A percentile compares a stretch with the other conserved stretches of the same genome.
phyloP scores from a whole-genome alignment of 2,888 invertebrate species.

The Cryptocheilus praepositus region DNA sequence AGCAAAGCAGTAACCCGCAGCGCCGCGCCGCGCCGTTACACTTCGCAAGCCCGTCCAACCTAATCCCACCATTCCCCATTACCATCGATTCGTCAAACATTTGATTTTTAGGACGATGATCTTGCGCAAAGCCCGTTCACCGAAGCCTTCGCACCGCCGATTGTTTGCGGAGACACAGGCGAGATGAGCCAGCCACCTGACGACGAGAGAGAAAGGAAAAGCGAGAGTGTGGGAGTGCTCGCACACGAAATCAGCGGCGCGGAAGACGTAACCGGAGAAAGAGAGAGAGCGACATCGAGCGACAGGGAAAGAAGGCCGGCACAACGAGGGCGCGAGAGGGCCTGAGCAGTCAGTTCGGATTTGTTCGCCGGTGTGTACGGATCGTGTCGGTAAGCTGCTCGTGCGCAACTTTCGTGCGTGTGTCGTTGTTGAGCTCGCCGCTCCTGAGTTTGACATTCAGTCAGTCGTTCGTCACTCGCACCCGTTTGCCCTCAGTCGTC shows the following conservation, averaged over 20 bases:
- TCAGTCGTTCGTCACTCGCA: constrained; percentile 1
- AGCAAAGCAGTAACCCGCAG: no score
- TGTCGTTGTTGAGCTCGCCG: constrained; percentile 25
- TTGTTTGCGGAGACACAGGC: neutral
- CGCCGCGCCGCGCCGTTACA: no score
- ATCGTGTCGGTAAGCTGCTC: constrained; percentile 40
- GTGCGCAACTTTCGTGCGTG: constrained; percentile 34
- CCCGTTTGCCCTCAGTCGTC: neutral
- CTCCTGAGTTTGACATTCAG: constrained; percentile 27
- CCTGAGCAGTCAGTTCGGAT: constrained; percentile 62
- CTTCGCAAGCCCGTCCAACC: no score
- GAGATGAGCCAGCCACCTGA: neutral
- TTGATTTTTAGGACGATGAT: neutral
- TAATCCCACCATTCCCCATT: no score
- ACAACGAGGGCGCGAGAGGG: constrained; percentile 15
- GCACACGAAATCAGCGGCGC: neutral
- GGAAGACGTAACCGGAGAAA: constrained; percentile 20
- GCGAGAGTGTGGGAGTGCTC: neutral
- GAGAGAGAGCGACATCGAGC: constrained; percentile 25
- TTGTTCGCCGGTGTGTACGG: constrained; percentile 61
- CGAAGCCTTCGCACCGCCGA: no score
- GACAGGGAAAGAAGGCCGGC: constrained; percentile 22
- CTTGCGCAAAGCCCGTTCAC: no score
- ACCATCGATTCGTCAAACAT: no score
- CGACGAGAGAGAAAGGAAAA: constrained; percentile 8